Percentiles rank a stretch among this genome's conserved stretches.
Conservation (phyloP, 1,140 invertebrate species). For the Latrodectus geometricus region DNA sequence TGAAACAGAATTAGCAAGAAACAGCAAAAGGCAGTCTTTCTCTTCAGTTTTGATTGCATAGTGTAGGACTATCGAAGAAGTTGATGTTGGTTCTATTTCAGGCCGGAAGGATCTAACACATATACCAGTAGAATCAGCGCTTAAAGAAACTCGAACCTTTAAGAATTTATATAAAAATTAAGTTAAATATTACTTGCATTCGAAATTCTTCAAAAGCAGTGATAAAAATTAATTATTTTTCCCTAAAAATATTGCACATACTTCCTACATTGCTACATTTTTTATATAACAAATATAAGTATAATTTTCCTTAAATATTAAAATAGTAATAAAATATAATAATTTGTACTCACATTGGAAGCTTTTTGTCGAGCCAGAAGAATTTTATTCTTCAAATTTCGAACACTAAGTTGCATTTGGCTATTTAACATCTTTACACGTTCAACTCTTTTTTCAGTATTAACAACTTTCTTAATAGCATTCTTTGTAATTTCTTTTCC, state of each 20-base stretch:
- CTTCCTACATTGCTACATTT: no score
- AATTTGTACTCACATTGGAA: constrained; percentile 77
- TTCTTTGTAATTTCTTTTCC: constrained; percentile 64
- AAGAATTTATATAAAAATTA: constrained; percentile 58
- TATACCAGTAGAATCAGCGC: constrained; percentile 69
- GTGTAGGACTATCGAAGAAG: constrained; percentile 78
- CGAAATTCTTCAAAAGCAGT: no score
- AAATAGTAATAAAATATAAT: no score
- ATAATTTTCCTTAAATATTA: no score
- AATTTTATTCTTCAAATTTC: constrained; percentile 80
- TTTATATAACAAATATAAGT: no score
- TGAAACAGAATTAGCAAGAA: constrained; percentile 75
- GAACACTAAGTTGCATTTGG: constrained; percentile 73
- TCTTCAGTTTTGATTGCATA: constrained; percentile 76
- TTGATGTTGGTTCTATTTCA: constrained; percentile 77
- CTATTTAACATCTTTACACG: constrained; percentile 66
- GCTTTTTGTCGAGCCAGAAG: constrained; percentile 83
- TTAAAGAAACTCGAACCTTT: constrained; percentile 85
- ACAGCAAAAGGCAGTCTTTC: constrained; percentile 77
- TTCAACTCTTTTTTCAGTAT: constrained; percentile 62
- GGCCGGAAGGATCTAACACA: constrained; percentile 81
- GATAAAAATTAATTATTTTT: no score
- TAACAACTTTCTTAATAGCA: constrained; percentile 58
- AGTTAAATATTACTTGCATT: background rate
- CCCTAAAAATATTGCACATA: no score